phyloP scores from a whole-genome alignment of 35 echinoderm and acorn worm genomes.

The Eucidaris tribuloides region DNA sequence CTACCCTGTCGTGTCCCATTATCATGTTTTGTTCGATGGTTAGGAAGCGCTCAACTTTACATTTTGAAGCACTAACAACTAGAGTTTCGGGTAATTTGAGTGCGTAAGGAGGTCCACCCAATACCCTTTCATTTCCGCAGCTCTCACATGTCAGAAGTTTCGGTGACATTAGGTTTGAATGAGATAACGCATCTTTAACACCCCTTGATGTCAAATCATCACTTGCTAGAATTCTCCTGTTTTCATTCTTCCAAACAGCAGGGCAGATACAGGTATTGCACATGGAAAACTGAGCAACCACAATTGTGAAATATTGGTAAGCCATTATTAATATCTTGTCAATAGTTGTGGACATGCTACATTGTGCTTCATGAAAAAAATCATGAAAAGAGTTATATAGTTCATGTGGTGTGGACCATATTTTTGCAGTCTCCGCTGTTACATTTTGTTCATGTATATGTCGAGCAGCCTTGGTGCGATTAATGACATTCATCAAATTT shows the following conservation, averaged over 20 bases:
- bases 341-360: not conserved
- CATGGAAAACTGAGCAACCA: not conserved
- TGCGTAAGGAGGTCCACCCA: not conserved
- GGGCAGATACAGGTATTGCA: not conserved
- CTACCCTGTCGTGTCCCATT: not conserved
- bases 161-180: not conserved
- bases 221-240: not conserved
- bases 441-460: not conserved
- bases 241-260: not conserved
- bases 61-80: not conserved
- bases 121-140: not conserved
- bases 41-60: not conserved
- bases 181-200: not conserved
- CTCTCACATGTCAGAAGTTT: not conserved
- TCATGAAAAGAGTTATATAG: not conserved
- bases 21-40: not conserved
- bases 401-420: not conserved
- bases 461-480: not conserved
- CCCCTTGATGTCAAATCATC: not conserved
- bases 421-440: not conserved
- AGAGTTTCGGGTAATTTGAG: not conserved
- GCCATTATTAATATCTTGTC: not conserved
- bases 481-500: not conserved
- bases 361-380: not conserved
- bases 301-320: not conserved